These are phyloP conservation scores for Drosophila santomea DNA, from an alignment of 1,140 invertebrate species.

Conservation along the genomic window DNA sequence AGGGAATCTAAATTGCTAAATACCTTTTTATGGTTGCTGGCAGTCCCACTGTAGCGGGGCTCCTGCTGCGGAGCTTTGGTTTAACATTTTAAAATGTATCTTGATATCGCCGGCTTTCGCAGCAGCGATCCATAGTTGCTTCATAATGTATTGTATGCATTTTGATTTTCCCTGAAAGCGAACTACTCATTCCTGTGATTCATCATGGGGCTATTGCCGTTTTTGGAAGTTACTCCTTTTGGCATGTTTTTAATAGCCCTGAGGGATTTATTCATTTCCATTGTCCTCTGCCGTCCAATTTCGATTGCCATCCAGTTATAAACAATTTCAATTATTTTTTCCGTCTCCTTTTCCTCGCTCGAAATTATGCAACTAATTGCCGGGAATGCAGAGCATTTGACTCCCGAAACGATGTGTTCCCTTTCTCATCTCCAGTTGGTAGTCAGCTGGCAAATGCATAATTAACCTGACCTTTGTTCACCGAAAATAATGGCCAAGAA, in stretches of 20 bases:
- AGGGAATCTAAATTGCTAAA: constrained; percentile 83
- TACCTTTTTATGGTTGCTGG: constrained; percentile 79
- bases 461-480: constrained; percentile 70
- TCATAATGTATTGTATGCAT: constrained; percentile 75
- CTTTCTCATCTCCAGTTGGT: constrained; percentile 3
- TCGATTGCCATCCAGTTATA: constrained; percentile 60
- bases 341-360: constrained; percentile 22
- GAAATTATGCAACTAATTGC: constrained; percentile 81
- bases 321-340: constrained; percentile 70
- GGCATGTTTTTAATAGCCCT: constrained; percentile 82
- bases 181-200: constrained; percentile 46
- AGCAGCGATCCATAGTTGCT: constrained; percentile 64
- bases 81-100: constrained; percentile 83
- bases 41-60: constrained; percentile 31
- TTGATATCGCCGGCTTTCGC: constrained; percentile 77
- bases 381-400: constrained; percentile 63
- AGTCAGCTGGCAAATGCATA: constrained; percentile 76
- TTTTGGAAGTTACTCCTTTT: constrained; percentile 69
- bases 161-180: constrained; percentile 66
- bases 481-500: constrained; percentile 5
- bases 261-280: constrained; percentile 81
- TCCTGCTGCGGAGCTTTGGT: constrained; percentile 57
- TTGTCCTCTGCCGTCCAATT: constrained; percentile 57
- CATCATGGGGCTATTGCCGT: constrained; percentile 49
- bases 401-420: constrained; percentile 45